Conservation (phyloP, 2,797 vertebrate genomes). For the Phataginus tricuspis region DNA sequence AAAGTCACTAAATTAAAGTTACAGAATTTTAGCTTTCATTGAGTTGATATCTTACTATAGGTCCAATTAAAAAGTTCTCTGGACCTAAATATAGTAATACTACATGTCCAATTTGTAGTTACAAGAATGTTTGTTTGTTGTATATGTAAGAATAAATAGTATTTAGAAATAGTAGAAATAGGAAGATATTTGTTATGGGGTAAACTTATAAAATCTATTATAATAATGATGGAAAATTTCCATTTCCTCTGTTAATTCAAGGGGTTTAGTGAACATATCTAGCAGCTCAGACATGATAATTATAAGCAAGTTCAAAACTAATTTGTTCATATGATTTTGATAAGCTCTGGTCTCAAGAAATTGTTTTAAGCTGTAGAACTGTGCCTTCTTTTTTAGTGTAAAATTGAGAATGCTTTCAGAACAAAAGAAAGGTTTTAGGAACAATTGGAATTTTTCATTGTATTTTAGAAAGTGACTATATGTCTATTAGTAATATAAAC, state of each 20-base stretch:
- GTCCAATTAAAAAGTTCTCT: not conserved
- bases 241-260: not conserved
- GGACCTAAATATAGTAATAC: not conserved
- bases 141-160: not conserved
- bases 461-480: conserved; percentile 23
- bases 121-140: not conserved
- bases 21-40: not conserved
- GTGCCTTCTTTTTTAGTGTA: not conserved
- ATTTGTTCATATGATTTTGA: conserved; percentile 25
- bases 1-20: conserved; percentile 21
- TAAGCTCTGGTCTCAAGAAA: not conserved
- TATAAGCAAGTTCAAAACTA: not conserved
- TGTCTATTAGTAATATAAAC: not conserved
- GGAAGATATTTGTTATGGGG: not conserved
- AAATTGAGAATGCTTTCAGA: not conserved
- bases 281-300: not conserved
- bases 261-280: not conserved
- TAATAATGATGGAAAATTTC: not conserved
- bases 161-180: conserved; percentile 1
- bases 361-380: not conserved
- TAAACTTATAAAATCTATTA: conserved; percentile 10
- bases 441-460: not conserved
- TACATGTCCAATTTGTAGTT: not conserved
- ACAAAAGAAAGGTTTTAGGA: not conserved
- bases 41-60: not conserved